Evolutionary conservation across 2,113 vertebrate genomes (phyloP).

Genomic region (Oryzias curvinotus): DNA sequence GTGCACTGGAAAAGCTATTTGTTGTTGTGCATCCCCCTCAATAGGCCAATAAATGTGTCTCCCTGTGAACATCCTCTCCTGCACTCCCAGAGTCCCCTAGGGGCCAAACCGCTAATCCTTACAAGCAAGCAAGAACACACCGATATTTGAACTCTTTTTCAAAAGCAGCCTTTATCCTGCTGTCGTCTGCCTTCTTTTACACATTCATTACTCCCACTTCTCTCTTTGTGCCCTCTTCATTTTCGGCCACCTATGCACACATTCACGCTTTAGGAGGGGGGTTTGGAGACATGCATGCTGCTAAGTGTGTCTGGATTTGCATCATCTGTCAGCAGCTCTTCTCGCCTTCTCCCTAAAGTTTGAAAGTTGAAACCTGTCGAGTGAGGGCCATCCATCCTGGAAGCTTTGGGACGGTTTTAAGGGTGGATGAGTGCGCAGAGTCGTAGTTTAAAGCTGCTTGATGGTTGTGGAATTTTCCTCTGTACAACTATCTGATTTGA

Average conservation of each 20-base stretch:
- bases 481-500: background rate
- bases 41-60: slow-evolving; percentile 39
- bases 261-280: slow-evolving; percentile 9
- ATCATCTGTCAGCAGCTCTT: slow-evolving; percentile 39
- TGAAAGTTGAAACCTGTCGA: slow-evolving; percentile 15
- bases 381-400: slow-evolving; percentile 14
- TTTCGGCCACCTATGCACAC: background rate
- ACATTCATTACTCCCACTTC: background rate
- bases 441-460: slow-evolving; percentile 1
- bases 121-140: background rate
- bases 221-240: background rate
- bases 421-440: slow-evolving; percentile 27
- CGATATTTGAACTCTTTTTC: background rate
- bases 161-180: background rate
- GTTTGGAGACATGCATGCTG: slow-evolving; percentile 33
- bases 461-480: slow-evolving; percentile 14
- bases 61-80: slow-evolving; percentile 33
- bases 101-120: slow-evolving; percentile 21
- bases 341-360: slow-evolving; percentile 24
- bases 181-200: slow-evolving; percentile 10
- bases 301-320: slow-evolving; percentile 34
- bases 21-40: slow-evolving; percentile 30
- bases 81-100: slow-evolving; percentile 9
- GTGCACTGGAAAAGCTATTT: slow-evolving; percentile 53
- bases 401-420: slow-evolving; percentile 33